Evolutionary conservation across 2,797 vertebrate genomes (phyloP), one percentile per base, ranked within the genome.

Genomic region (Champsocephalus esox): DNA sequence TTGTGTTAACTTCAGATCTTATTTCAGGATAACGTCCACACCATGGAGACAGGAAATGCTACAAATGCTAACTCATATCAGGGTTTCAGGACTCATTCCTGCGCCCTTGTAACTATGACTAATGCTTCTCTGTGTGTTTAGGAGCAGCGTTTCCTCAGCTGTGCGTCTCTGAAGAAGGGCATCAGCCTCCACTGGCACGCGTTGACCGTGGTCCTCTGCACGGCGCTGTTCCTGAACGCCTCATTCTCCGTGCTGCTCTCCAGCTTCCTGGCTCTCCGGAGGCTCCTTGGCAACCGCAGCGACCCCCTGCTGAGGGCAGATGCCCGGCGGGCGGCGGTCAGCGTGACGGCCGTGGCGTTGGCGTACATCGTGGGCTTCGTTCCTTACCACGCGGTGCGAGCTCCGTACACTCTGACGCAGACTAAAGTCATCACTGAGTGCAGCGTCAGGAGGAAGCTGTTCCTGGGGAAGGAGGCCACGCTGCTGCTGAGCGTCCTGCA

Each of bases 351-450:
- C 8, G 81, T 97, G 60, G 96, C 95, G 0, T 34, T 87, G 0
- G 93, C 90, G 50, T 96, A 96, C 73, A 50, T 97, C 0, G 57
- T 96, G 3, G 95, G 96, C 62, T 98, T 97, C 3, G 94, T 96
- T 11, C 97, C 97, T 0, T 98, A 97, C 81, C 97, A 98, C 41
- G 83, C 78, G 0, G 94, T 96, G 7, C 94, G 96, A 3, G 95
- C 96, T 24, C 97, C 97, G 1, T 97, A 98, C 80, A 96, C 96
- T 0, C 80, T 97, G 63, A 94, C 96, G 51, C 97, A 98, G 82
- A 94, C 91, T 0, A 34, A 94, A 2, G 55, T 95, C 43, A 93
- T 94, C 44, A 88, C 72, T 0, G 88, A 93, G 73, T 97, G 96
- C 65, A 4, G 72, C 0, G 87, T 94, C 12, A 93, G 59, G 24